Evolutionary conservation across 2,888 invertebrate genomes (phyloP).

Genomic region (Papilio elwesi): DNA sequence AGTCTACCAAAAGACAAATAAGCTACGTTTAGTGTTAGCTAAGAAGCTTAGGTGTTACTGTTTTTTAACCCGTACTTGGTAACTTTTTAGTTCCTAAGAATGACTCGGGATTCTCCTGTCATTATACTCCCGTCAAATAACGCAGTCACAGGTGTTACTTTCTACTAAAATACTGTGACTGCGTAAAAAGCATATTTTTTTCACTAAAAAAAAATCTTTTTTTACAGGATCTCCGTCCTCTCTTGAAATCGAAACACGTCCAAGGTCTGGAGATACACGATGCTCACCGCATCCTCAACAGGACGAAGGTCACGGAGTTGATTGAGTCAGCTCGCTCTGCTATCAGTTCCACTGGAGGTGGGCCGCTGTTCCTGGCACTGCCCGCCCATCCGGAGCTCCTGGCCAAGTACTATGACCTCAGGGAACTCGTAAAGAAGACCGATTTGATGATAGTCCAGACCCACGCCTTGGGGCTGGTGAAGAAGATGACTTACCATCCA

Average conservation of each 20-base stretch:
- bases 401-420: conserved; percentile 89
- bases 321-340: conserved; percentile 75
- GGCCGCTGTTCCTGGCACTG: conserved; percentile 85
- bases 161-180: too few relatives aligned
- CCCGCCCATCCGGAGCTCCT: conserved; percentile 86
- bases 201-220: conserved; percentile 40
- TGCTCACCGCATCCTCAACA: conserved; percentile 80
- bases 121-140: too few relatives aligned
- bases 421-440: conserved; percentile 86
- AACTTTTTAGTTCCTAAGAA: too few relatives aligned
- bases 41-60: too few relatives aligned
- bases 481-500: conserved; percentile 89
- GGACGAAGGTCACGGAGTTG: conserved; percentile 76
- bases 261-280: conserved; percentile 84
- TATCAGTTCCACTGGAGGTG: conserved; percentile 75
- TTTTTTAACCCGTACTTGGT: too few relatives aligned
- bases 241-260: conserved; percentile 82
- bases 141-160: too few relatives aligned
- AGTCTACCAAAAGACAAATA: too few relatives aligned
- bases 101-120: too few relatives aligned
- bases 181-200: neutral
- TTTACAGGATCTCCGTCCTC: conserved; percentile 80
- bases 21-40: too few relatives aligned
- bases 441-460: conserved; percentile 88
- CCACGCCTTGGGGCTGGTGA: conserved; percentile 85